Conservation (phyloP, 2,797 vertebrate genomes). For the Microcaecilia unicolor region DNA sequence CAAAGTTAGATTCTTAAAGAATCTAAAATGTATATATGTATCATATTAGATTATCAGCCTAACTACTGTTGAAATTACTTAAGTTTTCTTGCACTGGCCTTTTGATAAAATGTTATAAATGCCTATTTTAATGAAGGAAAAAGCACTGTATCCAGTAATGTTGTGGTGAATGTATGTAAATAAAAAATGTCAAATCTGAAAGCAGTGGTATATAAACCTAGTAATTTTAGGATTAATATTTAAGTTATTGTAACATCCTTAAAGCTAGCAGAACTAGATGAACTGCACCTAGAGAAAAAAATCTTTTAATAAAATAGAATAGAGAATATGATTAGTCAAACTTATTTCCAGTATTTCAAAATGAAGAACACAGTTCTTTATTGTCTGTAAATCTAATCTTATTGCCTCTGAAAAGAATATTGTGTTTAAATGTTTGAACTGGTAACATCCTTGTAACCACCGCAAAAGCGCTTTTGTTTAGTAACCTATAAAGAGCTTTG, state of each 20-base stretch:
- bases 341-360: constrained; percentile 53
- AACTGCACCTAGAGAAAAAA: constrained; percentile 38
- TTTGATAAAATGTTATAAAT: constrained; percentile 42
- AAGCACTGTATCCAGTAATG: constrained; percentile 47
- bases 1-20: constrained; percentile 46
- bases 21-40: constrained; percentile 65
- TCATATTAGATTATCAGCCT: constrained; percentile 50
- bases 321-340: constrained; percentile 44
- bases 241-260: constrained; percentile 48
- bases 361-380: constrained; percentile 52
- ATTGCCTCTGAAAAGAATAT: constrained; percentile 64
- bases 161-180: constrained; percentile 70
- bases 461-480: constrained; percentile 59
- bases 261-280: too few species aligned
- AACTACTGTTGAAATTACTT: constrained; percentile 49
- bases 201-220: constrained; percentile 53
- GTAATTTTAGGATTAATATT: constrained; percentile 46
- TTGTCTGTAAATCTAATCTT: constrained; percentile 67
- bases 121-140: constrained; percentile 49
- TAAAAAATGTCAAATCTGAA: constrained; percentile 41
- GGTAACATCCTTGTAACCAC: constrained; percentile 55
- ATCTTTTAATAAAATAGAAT: constrained; percentile 47
- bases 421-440: constrained; percentile 70
- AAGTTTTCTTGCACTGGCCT: constrained; percentile 56
- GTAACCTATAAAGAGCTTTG: constrained; percentile 64